A percentile compares a stretch with the other conserved stretches of the same genome.
phyloP scores from a whole-genome alignment of 2,888 invertebrate species.

The Morpho deidamia region DNA sequence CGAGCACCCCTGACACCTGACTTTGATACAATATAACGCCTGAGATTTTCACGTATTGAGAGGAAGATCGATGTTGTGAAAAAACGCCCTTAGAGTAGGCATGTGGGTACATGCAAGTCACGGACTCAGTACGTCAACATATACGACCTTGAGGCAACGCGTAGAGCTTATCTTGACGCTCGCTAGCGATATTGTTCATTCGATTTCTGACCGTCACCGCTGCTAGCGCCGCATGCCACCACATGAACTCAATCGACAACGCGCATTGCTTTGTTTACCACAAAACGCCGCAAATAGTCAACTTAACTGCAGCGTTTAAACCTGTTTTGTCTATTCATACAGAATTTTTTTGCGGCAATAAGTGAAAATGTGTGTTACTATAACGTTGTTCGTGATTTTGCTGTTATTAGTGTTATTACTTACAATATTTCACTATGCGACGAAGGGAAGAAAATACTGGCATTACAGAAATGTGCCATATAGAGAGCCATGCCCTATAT shows the following conservation, averaged over 20 bases:
- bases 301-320: slow-evolving; percentile 12
- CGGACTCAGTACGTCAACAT: slow-evolving; percentile 55
- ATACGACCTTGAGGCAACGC: slow-evolving; percentile 50
- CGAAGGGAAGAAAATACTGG: slow-evolving; percentile 68
- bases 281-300: slow-evolving; percentile 14
- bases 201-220: slow-evolving; percentile 41
- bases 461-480: slow-evolving; percentile 56
- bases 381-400: slow-evolving; percentile 45
- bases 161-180: slow-evolving; percentile 61
- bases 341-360: slow-evolving; percentile 34
- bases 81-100: slow-evolving; percentile 36
- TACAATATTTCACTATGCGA: slow-evolving; percentile 54
- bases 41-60: background rate
- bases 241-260: slow-evolving; percentile 29
- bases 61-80: slow-evolving; percentile 14
- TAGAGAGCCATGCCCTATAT: slow-evolving; percentile 67
- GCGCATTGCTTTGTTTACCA: slow-evolving; percentile 54
- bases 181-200: slow-evolving; percentile 49
- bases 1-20: too few species aligned
- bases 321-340: slow-evolving; percentile 1
- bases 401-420: slow-evolving; percentile 43
- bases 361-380: slow-evolving; percentile 43
- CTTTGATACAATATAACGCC: background rate
- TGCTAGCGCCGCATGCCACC: slow-evolving; percentile 30
- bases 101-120: slow-evolving; percentile 60